Conservation (phyloP, 2,888 invertebrate species). For the Ecdyonurus torrentis region DNA sequence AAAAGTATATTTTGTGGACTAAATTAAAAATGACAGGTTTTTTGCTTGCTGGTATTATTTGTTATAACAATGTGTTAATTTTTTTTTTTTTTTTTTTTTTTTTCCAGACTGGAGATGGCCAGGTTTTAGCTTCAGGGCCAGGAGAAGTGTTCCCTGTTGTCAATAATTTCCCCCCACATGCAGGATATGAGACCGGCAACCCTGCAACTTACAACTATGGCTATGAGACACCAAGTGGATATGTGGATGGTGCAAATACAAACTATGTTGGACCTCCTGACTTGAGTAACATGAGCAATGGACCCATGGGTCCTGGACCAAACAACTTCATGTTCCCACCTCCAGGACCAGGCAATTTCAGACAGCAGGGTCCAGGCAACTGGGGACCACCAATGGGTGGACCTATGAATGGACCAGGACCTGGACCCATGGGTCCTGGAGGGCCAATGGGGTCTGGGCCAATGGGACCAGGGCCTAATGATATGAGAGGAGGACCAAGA, state of each 20-base stretch:
- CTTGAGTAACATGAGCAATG: neutral
- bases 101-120: constrained; percentile 17
- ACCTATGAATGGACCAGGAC: neutral
- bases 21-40: too few relatives aligned
- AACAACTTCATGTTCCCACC: neutral
- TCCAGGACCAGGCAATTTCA: neutral
- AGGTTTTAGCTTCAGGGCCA: constrained; percentile 14
- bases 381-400: neutral
- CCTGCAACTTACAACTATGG: neutral
- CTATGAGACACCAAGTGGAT: neutral
- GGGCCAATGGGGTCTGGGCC: constrained; percentile 13
- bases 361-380: neutral
- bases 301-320: neutral
- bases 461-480: constrained; percentile 17
- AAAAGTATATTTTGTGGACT: too few relatives aligned
- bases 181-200: neutral
- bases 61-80: constrained; percentile 1
- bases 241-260: neutral
- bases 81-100: constrained; percentile 8
- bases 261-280: neutral
- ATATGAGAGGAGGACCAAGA: constrained; percentile 4
- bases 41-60: neutral
- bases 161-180: neutral
- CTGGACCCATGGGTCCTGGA: constrained; percentile 16
- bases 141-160: neutral